Conservation (phyloP, 2,797 vertebrate species). For the Glossophaga mutica region DNA sequence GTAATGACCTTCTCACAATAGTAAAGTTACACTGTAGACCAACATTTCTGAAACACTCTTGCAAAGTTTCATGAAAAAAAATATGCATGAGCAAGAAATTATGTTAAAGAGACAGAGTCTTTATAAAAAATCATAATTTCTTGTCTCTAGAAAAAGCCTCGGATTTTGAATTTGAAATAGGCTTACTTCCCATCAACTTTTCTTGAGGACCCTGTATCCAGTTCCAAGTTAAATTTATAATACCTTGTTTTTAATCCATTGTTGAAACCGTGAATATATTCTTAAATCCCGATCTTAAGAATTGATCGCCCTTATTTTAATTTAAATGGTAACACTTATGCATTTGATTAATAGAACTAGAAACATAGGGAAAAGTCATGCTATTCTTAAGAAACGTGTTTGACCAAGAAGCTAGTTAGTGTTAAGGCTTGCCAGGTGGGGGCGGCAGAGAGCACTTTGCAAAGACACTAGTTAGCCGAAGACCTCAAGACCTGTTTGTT, state of each 20-base stretch:
- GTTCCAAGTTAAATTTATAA: slow-evolving; percentile 5
- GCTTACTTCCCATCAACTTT: slow-evolving; percentile 25
- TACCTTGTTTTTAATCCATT: not conserved
- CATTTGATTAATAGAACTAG: not conserved
- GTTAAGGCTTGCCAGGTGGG: slow-evolving; percentile 10
- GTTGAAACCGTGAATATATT: not conserved
- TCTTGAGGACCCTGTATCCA: not conserved
- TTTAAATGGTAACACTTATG: not conserved
- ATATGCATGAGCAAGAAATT: slow-evolving; percentile 13
- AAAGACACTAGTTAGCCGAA: not conserved
- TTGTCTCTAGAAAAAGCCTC: slow-evolving; percentile 25
- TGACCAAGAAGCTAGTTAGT: not conserved
- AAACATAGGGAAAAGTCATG: not conserved
- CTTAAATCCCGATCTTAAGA: not conserved
- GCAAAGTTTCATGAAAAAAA: slow-evolving; percentile 9
- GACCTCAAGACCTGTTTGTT: not conserved
- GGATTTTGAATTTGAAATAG: slow-evolving; percentile 34
- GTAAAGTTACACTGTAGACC: slow-evolving; percentile 26
- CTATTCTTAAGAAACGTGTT: not conserved
- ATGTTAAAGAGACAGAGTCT: not conserved
- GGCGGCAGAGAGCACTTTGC: slow-evolving; percentile 47
- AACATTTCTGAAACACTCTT: not conserved
- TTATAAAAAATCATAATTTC: slow-evolving; percentile 9
- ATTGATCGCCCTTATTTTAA: not conserved
- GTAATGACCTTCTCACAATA: slow-evolving; percentile 5